Evolutionary conservation across 1,140 invertebrate species (phyloP).

Genomic region (Formica exsecta): DNA sequence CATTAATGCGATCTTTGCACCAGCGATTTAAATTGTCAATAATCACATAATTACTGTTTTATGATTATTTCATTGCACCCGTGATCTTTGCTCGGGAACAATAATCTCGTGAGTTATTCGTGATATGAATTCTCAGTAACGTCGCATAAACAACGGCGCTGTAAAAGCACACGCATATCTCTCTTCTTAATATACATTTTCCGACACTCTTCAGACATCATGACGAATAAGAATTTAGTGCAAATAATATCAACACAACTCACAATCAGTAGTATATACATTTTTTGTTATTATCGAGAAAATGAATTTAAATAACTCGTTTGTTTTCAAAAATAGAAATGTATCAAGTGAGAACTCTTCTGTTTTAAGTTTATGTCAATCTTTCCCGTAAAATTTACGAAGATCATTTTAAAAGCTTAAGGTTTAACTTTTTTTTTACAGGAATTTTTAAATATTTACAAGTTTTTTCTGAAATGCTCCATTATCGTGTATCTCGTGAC

Average conservation of each 20-base stretch:
- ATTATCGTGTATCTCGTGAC: neutral
- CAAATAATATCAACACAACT: neutral
- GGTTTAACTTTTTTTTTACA: neutral
- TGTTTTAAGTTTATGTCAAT: neutral
- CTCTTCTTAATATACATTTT: neutral
- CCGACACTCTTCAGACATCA: slow-evolving; percentile 1
- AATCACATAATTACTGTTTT: neutral
- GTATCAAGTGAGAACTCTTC: neutral
- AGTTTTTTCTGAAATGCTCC: neutral
- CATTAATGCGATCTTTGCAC: slow-evolving; percentile 33
- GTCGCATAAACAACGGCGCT: slow-evolving; percentile 5
- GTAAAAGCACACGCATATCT: neutral
- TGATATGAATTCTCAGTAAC: slow-evolving; percentile 17
- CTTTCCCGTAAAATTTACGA: neutral
- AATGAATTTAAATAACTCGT: neutral
- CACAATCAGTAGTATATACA: neutral
- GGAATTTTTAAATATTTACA: neutral
- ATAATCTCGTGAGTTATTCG: slow-evolving; percentile 36
- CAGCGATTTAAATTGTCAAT: slow-evolving; percentile 29
- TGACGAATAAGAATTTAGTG: slow-evolving; percentile 8
- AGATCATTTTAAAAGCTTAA: neutral
- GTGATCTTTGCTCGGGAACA: slow-evolving; percentile 38
- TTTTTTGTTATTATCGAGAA: slow-evolving; percentile 4
- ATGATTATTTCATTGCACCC: slow-evolving; percentile 19
- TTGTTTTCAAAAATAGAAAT: neutral